Conservation (phyloP, 2,113 vertebrate species). For the Paralichthys olivaceus region DNA sequence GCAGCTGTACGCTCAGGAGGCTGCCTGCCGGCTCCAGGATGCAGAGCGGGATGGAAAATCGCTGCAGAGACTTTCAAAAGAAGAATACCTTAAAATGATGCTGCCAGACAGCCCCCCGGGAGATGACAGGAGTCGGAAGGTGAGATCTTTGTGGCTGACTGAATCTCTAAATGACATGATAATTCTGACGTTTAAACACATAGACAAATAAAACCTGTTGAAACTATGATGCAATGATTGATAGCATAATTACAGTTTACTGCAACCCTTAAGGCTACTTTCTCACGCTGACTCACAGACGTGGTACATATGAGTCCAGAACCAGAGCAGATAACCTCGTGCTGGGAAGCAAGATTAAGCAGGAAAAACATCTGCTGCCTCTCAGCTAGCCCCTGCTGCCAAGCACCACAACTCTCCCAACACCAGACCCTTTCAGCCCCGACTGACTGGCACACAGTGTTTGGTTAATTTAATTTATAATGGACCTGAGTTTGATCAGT, state of each 20-base stretch:
- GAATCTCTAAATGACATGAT: neutral
- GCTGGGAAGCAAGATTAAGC: constrained; percentile 29
- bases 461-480: constrained; percentile 72
- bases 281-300: constrained; percentile 19
- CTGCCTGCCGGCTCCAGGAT: constrained; percentile 82
- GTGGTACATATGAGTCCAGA: neutral
- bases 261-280: neutral
- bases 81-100: constrained; percentile 93
- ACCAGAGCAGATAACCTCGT: constrained; percentile 44
- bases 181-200: neutral
- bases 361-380: constrained; percentile 61
- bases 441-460: constrained; percentile 48
- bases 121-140: constrained; percentile 90
- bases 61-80: constrained; percentile 89
- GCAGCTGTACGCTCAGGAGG: constrained; percentile 87
- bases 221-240: constrained; percentile 9
- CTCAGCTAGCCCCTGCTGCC: constrained; percentile 35
- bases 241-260: neutral
- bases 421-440: constrained; percentile 52
- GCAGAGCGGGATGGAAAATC: constrained; percentile 81
- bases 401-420: constrained; percentile 26
- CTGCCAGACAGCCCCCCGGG: constrained; percentile 86
- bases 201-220: constrained; percentile 17
- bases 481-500: constrained; percentile 55
- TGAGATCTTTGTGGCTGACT: constrained; percentile 68